phyloP scores from a whole-genome alignment of 1,140 invertebrate species.

The Chionoecetes opilio region DNA sequence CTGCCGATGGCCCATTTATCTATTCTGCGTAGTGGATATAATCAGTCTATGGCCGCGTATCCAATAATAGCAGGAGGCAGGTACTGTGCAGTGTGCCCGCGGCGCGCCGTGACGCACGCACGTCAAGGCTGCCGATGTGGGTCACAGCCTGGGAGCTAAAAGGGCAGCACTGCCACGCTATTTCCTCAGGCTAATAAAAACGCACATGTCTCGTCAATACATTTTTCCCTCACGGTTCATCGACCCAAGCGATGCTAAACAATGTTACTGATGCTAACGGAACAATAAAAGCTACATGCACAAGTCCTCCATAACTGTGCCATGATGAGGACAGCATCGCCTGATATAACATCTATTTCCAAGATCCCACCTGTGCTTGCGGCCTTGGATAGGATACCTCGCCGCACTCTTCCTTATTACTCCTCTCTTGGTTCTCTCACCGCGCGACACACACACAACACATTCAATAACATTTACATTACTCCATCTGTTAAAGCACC shows the following conservation, averaged over 20 bases:
- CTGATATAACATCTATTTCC: background rate
- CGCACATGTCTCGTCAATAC: background rate
- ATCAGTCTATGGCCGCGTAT: background rate
- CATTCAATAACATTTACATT: background rate
- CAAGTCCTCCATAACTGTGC: background rate
- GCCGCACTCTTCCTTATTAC: background rate
- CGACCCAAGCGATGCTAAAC: background rate
- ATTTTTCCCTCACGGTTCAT: background rate
- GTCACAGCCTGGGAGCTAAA: background rate
- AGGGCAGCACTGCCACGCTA: background rate
- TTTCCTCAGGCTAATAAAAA: background rate
- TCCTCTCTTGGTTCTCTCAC: background rate
- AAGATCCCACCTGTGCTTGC: background rate
- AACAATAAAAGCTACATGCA: background rate
- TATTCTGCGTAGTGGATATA: background rate
- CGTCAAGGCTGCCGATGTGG: conserved; percentile 14
- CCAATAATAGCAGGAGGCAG: background rate
- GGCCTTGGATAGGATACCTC: background rate
- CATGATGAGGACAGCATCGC: background rate
- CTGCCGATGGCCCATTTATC: background rate
- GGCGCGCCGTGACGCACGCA: background rate
- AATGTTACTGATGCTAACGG: background rate
- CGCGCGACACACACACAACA: background rate
- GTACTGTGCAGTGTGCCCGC: too few species aligned
- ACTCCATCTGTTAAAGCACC: too few species aligned